Conservation (phyloP, 2,888 invertebrate genomes). For the Allygus modestus region DNA sequence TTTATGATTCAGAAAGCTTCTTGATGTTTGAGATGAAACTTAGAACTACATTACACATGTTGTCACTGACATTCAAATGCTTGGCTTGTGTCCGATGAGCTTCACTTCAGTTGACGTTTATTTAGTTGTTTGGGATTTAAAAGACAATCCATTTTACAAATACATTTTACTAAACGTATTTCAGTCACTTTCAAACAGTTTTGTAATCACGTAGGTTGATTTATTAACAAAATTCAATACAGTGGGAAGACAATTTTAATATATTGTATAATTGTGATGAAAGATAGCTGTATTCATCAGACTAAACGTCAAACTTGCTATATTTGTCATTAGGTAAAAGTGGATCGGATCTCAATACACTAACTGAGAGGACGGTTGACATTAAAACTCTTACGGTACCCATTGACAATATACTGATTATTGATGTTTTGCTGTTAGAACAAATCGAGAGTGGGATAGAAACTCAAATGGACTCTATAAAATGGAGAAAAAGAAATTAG, state of each 20-base stretch:
- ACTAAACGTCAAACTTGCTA: neutral
- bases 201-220: neutral
- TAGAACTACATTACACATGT: neutral
- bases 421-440: neutral
- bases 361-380: neutral
- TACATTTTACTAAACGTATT: neutral
- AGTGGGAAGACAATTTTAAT: neutral
- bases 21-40: neutral
- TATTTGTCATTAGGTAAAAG: neutral
- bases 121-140: neutral
- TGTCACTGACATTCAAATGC: neutral
- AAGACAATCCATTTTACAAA: neutral
- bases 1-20: neutral
- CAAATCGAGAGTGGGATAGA: neutral
- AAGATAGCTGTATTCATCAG: neutral
- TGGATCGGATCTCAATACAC: neutral
- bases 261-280: neutral
- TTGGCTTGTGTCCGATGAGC: neutral
- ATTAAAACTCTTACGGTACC: neutral
- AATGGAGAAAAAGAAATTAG: neutral
- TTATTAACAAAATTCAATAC: neutral
- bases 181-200: neutral
- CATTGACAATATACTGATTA: neutral
- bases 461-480: neutral
- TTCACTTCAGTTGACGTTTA: neutral